phyloP scores from a whole-genome alignment of 2,888 invertebrate species.

The Parasteatoda lunata region DNA sequence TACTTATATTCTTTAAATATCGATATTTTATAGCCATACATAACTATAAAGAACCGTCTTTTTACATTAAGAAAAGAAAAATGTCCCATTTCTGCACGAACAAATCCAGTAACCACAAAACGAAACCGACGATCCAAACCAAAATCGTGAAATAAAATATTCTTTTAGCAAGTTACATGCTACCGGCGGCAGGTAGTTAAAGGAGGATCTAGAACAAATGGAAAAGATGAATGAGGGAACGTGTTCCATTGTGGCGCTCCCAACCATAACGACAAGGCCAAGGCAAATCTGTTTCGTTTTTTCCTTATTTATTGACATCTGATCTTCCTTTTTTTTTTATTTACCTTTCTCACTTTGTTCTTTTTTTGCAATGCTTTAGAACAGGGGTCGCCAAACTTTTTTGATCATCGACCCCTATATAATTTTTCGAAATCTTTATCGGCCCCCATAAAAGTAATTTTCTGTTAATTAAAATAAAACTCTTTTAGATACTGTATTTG shows the following conservation, averaged over 20 bases:
- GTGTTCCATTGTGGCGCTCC: conserved; percentile 14
- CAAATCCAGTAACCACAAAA: not conserved
- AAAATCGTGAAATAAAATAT: not conserved
- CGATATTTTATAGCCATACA: too few relatives aligned
- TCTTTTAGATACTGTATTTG: too few relatives aligned
- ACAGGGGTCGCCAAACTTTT: too few relatives aligned
- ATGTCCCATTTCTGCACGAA: not conserved
- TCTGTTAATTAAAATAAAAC: too few relatives aligned
- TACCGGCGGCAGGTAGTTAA: not conserved
- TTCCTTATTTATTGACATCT: conserved; percentile 21
- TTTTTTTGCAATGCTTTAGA: too few relatives aligned
- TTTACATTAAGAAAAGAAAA: too few relatives aligned
- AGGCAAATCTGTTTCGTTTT: conserved; percentile 13
- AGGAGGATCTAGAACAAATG: conserved; percentile 3
- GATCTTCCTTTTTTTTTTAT: not conserved
- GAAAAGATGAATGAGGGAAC: conserved; percentile 15
- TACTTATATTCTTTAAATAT: too few relatives aligned
- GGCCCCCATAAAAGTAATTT: too few relatives aligned
- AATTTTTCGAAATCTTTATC: too few relatives aligned
- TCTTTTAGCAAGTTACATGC: not conserved
- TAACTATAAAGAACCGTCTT: too few relatives aligned
- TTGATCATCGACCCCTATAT: too few relatives aligned
- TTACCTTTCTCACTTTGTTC: not conserved
- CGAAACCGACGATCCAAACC: not conserved
- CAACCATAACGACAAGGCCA: conserved; percentile 17